A percentile compares a stretch with the other conserved stretches of the same genome.
Evolutionary conservation across 2,888 invertebrate genomes (phyloP).

Genomic region (Agrochola macilenta): DNA sequence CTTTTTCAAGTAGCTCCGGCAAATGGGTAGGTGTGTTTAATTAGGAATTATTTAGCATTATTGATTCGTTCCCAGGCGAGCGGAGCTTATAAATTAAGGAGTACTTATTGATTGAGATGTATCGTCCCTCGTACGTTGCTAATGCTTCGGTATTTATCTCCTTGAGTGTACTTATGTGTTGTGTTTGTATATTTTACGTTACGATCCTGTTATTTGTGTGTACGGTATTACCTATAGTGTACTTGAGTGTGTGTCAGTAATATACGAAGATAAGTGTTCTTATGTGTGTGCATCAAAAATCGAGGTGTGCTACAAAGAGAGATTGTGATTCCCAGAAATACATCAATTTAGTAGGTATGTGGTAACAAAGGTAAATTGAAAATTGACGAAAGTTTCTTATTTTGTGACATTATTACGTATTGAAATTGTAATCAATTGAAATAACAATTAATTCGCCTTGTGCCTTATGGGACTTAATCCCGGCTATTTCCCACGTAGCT

Average conservation of each 20-base stretch:
- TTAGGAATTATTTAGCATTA: slow-evolving; percentile 55
- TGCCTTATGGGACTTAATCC: neutral
- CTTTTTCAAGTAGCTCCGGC: slow-evolving; percentile 23
- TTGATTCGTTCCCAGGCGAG: slow-evolving; percentile 33
- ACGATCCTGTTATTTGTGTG: slow-evolving; percentile 2
- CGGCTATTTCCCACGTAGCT: neutral
- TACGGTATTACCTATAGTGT: neutral
- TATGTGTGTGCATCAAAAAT: neutral
- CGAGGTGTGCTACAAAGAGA: neutral
- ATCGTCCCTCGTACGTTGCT: slow-evolving; percentile 44
- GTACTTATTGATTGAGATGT: slow-evolving; percentile 52
- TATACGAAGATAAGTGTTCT: neutral
- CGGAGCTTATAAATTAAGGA: slow-evolving; percentile 27
- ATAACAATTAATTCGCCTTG: neutral
- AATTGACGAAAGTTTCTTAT: neutral
- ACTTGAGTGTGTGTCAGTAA: slow-evolving; percentile 8
- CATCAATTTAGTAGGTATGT: neutral
- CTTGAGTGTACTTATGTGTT: slow-evolving; percentile 18
- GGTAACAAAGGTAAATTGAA: too few species aligned
- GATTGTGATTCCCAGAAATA: neutral
- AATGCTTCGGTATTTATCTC: slow-evolving; percentile 52
- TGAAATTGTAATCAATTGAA: neutral
- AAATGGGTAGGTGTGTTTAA: slow-evolving; percentile 37
- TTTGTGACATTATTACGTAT: neutral
- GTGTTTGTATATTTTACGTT: slow-evolving; percentile 7